Base-by-base conservation (phyloP, 2,113 vertebrate species). In the Typhlomys cinereus region DNA sequence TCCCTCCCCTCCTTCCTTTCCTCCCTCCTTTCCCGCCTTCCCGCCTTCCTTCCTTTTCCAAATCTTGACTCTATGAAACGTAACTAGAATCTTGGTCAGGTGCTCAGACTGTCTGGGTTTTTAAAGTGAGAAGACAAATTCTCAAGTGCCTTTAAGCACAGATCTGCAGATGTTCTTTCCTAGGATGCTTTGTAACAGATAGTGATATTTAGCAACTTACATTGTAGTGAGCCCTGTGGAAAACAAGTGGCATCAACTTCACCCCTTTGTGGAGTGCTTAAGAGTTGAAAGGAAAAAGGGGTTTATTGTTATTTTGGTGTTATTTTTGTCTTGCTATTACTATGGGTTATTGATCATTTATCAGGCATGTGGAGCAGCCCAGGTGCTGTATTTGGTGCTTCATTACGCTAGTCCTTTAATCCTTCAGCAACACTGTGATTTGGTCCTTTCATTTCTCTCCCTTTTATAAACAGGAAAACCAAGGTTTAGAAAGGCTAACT, bases 391-490 rank as follows among this genome's bases (percentile, higher is more conserved):
- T 14, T 46, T 57, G 84, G 41, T 84, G 25, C 39, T 84, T 61
- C 62, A 39, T 20, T 52, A 57, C 15, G 1, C 46, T 25, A 23
- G 76, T 82, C 36, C 41, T 57, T 61, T 69, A 59, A 71, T 46
- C 5, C 7, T 57, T 88, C 57, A 88, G 70, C 7, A 61, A 36
- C 8, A 34, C 7, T 74, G 41, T 41, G 23, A 74, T 82, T 78
- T 90, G 14, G 29, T 27, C 25, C 74, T 83, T 92, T 88, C 46
- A 50, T 78, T 90, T 86, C 46, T 3, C 34, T 86, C 2, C 20
- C 75, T 59, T 91, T 93, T 57, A 81, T 78, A 83, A 84, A 78
- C 36, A 83, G 89, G 34, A 76, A 85, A 81, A 61, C 13, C 44
- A 82, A 62, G 46, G 23, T 23, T 84, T 48, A 67, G 12, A 48